Evolutionary conservation across 1,140 invertebrate species (phyloP).

Genomic region (Drosophila teissieri): DNA sequence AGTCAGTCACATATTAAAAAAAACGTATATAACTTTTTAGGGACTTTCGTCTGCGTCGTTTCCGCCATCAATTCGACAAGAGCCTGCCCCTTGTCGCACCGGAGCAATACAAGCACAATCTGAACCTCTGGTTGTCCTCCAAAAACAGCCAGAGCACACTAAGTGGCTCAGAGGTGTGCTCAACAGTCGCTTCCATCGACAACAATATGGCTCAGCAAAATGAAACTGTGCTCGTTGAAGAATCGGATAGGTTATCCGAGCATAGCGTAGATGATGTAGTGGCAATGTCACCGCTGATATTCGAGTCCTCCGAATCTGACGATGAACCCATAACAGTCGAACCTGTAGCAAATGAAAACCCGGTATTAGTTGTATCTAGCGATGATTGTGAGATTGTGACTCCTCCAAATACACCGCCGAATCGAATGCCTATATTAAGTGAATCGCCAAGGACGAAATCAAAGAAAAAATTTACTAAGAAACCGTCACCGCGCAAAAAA

Average conservation of each 20-base stretch:
- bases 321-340: slow-evolving; percentile 19
- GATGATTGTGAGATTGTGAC: slow-evolving; percentile 67
- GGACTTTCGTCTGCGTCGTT: slow-evolving; percentile 74
- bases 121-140: slow-evolving; percentile 57
- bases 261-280: slow-evolving; percentile 61
- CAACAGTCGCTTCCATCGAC: slow-evolving; percentile 61
- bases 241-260: slow-evolving; percentile 54
- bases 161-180: slow-evolving; percentile 48
- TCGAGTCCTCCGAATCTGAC: slow-evolving; percentile 74
- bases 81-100: slow-evolving; percentile 62
- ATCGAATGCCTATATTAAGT: neutral
- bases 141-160: slow-evolving; percentile 67
- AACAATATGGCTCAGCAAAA: slow-evolving; percentile 26
- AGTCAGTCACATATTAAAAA: neutral
- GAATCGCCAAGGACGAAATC: slow-evolving; percentile 9
- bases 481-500: neutral
- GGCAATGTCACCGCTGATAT: slow-evolving; percentile 74
- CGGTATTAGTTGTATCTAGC: slow-evolving; percentile 57
- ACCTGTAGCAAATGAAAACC: neutral
- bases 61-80: slow-evolving; percentile 76
- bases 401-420: slow-evolving; percentile 19
- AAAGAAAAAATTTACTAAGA: neutral
- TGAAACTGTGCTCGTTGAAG: neutral
- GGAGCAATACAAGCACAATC: slow-evolving; percentile 67
- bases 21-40: slow-evolving; percentile 36